A percentile compares a stretch with the other conserved stretches of the same genome.
These are phyloP conservation scores for Struthio camelus DNA, from an alignment of 2,113 vertebrate species.

Conservation along the genomic window DNA sequence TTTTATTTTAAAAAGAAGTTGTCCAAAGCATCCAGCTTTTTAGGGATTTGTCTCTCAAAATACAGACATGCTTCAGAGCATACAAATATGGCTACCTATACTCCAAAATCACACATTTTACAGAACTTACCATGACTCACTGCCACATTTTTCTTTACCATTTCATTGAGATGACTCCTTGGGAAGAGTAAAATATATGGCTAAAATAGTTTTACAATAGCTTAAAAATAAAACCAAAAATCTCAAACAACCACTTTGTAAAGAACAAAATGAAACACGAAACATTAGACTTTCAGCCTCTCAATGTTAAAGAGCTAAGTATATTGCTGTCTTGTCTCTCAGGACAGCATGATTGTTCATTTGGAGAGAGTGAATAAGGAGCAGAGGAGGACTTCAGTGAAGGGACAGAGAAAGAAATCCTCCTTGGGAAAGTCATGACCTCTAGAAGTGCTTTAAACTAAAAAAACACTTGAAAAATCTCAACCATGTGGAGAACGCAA, in stretches of 20 bases:
- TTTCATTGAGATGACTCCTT: not conserved
- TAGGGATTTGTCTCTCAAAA: not conserved
- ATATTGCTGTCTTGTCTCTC: not conserved
- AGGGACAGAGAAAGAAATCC: not conserved
- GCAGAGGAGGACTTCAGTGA: not conserved
- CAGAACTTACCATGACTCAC: not conserved
- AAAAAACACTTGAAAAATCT: not conserved
- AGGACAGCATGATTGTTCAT: not conserved
- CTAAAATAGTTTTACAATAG: not conserved
- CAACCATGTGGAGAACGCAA: not conserved
- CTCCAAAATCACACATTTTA: not conserved
- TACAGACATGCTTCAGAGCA: not conserved
- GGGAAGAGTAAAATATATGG: not conserved
- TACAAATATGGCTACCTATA: not conserved
- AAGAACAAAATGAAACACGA: not conserved
- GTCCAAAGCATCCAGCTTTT: not conserved
- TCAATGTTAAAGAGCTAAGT: not conserved
- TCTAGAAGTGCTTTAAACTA: not conserved
- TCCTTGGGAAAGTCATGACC: not conserved
- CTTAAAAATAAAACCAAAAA: not conserved
- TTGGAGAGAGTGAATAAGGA: not conserved
- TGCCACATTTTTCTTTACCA: not conserved
- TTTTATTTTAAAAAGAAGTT: not conserved
- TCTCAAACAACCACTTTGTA: not conserved
- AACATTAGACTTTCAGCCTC: not conserved